Evolutionary conservation across 2,797 vertebrate species (phyloP).

Genomic region (Lutjanus argentimaculatus): DNA sequence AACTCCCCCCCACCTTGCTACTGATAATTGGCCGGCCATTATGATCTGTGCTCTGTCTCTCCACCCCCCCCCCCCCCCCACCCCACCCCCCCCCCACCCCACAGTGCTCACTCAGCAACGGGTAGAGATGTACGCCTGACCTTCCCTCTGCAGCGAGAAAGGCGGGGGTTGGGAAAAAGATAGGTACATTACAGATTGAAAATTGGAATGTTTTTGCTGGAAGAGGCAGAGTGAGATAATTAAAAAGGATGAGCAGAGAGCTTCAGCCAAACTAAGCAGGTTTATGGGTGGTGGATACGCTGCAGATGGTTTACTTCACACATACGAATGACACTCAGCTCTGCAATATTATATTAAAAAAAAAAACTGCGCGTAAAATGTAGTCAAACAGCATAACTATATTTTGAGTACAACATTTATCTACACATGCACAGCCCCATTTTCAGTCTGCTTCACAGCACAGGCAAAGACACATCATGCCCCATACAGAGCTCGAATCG

Average conservation of each 20-base stretch:
- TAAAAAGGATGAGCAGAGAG: slow-evolving; percentile 53
- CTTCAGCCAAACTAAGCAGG: slow-evolving; percentile 23
- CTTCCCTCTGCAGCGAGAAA: slow-evolving; percentile 47
- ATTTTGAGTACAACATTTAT: slow-evolving; percentile 31
- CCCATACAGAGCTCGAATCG: slow-evolving; percentile 63
- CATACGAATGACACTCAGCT: slow-evolving; percentile 30
- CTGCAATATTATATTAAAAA: slow-evolving; percentile 12
- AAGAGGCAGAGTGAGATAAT: slow-evolving; percentile 46
- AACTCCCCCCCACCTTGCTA: slow-evolving; percentile 62
- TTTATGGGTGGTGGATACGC: slow-evolving; percentile 32
- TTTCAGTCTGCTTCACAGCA: slow-evolving; percentile 23
- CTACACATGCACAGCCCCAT: slow-evolving; percentile 5
- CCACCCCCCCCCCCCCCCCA: slow-evolving; percentile 39
- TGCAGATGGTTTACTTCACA: slow-evolving; percentile 44
- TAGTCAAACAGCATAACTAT: background rate
- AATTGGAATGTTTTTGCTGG: slow-evolving; percentile 40
- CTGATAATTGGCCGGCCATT: slow-evolving; percentile 83
- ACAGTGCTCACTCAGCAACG: slow-evolving; percentile 68
- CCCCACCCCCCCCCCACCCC: slow-evolving; percentile 46
- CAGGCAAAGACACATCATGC: slow-evolving; percentile 55
- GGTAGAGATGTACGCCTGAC: slow-evolving; percentile 66
- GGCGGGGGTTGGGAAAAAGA: background rate
- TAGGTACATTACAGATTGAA: slow-evolving; percentile 45
- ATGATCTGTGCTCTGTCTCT: slow-evolving; percentile 74
- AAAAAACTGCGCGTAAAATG: slow-evolving; percentile 17